Base-by-base conservation (phyloP, 2,797 vertebrate genomes). In the Pantherophis vulpinus region DNA sequence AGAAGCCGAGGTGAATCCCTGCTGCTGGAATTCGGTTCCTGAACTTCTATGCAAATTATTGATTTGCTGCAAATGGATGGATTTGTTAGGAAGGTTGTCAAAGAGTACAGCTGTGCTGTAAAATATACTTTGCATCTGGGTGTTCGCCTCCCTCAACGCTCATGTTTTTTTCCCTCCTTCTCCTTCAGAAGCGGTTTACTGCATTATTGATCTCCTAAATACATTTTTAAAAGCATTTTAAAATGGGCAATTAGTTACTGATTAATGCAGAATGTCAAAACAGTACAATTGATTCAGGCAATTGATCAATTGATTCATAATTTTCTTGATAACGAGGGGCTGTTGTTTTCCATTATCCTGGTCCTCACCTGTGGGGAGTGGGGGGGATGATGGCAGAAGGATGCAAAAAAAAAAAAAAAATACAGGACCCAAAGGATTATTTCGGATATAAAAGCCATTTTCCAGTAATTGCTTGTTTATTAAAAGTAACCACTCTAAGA, bases 201-300 rank as follows among this genome's bases (percentile, higher is more conserved):
- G 96, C 95, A 96, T 97, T 98, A 99, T 98, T 98, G 98, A 99
- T 99, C 97, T 95, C 86, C 95, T 97, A 97, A 97, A 98, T 97
- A 98, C 96, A 97, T 98, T 99, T 98, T 98, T 98, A 98, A 98
- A 99, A 99, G 98, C 98, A 98, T 98, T 98, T 47, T 98, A 98
- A 97, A 98, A 98, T 97, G 96, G 96, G 97, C 98, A 99, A 98
- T 99, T 99, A 99, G 98, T 99, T 99, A 98, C 98, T 98, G 96
- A 98, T 99, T 99, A 99, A 99, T 99, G 98, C 96, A 98, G 98
- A 98, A 98, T 98, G 98, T 99, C 98, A 98, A 98, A 99, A 98
- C 98, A 98, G 96, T 95, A 96, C 91, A 97, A 99, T 99, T 29
- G 97, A 99, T 98, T 97, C 97, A 90, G 95, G 95, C 96, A 98